These are phyloP conservation scores for Nestor notabilis DNA, from an alignment of 2,113 vertebrate species.

Conservation along the genomic window DNA sequence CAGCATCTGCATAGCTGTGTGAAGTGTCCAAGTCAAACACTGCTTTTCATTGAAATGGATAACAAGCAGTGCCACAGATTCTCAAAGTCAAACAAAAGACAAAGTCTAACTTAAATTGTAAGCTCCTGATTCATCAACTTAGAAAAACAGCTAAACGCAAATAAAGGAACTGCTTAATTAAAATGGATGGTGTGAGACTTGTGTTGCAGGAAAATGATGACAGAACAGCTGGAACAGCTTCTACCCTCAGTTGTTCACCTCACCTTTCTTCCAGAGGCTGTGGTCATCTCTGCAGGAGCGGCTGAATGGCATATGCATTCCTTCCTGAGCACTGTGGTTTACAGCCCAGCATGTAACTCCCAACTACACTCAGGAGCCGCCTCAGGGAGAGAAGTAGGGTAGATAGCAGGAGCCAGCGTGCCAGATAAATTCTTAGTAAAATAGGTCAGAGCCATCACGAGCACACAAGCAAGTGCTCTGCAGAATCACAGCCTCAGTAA, in stretches of 20 bases:
- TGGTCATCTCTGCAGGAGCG: neutral
- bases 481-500: neutral
- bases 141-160: neutral
- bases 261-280: neutral
- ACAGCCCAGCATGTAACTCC: neutral
- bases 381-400: neutral
- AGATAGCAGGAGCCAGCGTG: neutral
- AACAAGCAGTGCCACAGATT: neutral
- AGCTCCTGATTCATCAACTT: conserved; percentile 4
- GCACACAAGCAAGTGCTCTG: neutral
- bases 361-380: neutral
- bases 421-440: conserved; percentile 17
- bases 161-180: conserved; percentile 2
- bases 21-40: neutral
- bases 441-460: neutral
- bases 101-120: neutral
- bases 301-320: neutral
- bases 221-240: neutral
- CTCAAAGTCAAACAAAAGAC: neutral
- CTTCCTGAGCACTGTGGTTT: neutral
- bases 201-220: neutral
- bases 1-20: neutral
- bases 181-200: neutral
- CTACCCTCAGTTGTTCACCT: neutral
- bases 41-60: conserved; percentile 12